Percentiles rank a stretch among this genome's conserved stretches.
Conservation (phyloP, 2,113 vertebrate genomes). For the Guaruba guarouba region DNA sequence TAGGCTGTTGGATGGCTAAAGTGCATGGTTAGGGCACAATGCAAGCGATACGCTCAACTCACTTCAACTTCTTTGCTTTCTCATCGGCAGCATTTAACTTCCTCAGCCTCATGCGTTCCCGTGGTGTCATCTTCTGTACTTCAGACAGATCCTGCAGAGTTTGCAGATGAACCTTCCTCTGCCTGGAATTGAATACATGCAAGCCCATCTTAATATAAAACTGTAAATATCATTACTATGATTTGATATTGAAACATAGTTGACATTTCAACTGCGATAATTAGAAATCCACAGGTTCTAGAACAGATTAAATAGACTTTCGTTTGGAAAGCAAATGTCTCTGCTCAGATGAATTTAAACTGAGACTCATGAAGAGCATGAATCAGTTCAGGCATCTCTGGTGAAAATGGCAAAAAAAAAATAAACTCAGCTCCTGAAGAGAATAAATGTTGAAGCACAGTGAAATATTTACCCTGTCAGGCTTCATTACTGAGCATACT, state of each 20-base stretch:
- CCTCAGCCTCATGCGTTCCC: conserved; percentile 81
- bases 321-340: conserved; percentile 43
- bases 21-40: neutral
- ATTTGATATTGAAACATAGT: neutral
- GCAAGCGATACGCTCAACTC: neutral
- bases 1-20: neutral
- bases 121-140: conserved; percentile 82
- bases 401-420: neutral
- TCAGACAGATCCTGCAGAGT: conserved; percentile 80
- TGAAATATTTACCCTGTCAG: neutral
- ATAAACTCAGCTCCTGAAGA: neutral
- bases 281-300: conserved; percentile 21
- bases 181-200: conserved; percentile 65
- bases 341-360: conserved; percentile 48
- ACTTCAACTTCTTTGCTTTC: conserved; percentile 77
- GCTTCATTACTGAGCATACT: neutral
- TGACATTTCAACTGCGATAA: conserved; percentile 33
- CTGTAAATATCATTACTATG: conserved; percentile 33
- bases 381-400: conserved; percentile 20
- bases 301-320: conserved; percentile 45
- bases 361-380: neutral
- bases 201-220: neutral
- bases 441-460: conserved; percentile 15
- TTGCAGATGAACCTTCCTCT: conserved; percentile 80
- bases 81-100: conserved; percentile 81